Evolutionary conservation across 1,140 invertebrate genomes (phyloP), one percentile per base, ranked within the genome.

Genomic region (Euwallacea similis): DNA sequence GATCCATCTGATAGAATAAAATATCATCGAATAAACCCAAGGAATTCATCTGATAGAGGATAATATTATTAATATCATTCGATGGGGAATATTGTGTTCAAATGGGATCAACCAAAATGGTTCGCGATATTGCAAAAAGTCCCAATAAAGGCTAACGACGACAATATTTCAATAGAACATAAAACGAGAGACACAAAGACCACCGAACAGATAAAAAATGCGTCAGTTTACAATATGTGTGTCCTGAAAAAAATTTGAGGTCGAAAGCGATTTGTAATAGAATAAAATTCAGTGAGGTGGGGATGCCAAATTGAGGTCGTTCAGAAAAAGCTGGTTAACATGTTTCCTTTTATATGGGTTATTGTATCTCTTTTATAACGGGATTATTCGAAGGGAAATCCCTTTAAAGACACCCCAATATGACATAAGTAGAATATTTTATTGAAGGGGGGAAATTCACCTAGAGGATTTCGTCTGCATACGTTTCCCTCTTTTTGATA

Each of bases 261-360:
- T 44, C 56, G 42, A 61, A 59, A 61, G 42, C 66, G 55, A 68
- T 68, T 68, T 68, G 66, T 68, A 68, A 68, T 60, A 68, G 44
- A 68, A 68, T 68, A 60, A 68, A 68, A 60, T 68, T 47, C 66
- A 68, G 41, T 60, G 66, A 68, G 58, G 55, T 68, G 66, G 43
- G 55, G 66, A 60, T 60, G 66, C 44, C 53, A 68, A 60, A 46
- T 56, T 50, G 61, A 16, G 42, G 42, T 11, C 53, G 64, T 42
- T 55, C n/a, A 54, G 54, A 41, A 43, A 44, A 58, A 53, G 53
- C 64, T 58, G 64, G 53, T 66, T 66, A 66, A 66, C 53, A 66
- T 66, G 64, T 66, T 66, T 66, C 47, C 64, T 66, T 66, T 66
- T 66, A 42, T 21, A 33, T 10, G 53, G 64, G 33, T 56, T 66